Conservation (phyloP, 1,140 invertebrate species). For the Brachionus calyciflorus region DNA sequence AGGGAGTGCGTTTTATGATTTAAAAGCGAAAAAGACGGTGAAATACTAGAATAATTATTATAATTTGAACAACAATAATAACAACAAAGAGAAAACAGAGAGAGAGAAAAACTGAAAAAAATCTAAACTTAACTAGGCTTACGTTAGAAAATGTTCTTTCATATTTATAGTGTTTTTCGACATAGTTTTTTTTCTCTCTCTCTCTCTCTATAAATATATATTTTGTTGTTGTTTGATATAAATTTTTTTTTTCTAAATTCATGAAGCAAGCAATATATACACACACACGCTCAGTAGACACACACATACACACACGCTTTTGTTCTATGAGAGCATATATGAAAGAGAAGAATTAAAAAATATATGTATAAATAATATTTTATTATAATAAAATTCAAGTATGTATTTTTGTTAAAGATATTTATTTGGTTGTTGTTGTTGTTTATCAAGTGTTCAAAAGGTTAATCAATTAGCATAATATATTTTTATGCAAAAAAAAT, state of each 20-base stretch:
- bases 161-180: conserved; percentile 47
- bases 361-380: too few species aligned
- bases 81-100: neutral
- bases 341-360: too few species aligned
- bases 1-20: too few species aligned
- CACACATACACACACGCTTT: neutral
- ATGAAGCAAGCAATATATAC: too few species aligned
- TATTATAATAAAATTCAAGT: too few species aligned
- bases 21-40: neutral
- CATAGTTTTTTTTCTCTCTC: conserved; percentile 2
- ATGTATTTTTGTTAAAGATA: too few species aligned
- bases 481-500: too few species aligned
- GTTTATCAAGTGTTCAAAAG: too few species aligned
- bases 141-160: conserved; percentile 47
- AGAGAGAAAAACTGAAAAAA: conserved; percentile 45
- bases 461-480: too few species aligned
- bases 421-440: too few species aligned
- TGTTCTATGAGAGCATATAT: too few species aligned
- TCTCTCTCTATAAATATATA: neutral
- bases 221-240: conserved; percentile 39
- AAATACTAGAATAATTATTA: neutral
- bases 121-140: conserved; percentile 47
- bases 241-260: neutral
- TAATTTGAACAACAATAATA: neutral
- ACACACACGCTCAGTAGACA: too few species aligned